Evolutionary conservation across 2,888 invertebrate genomes (phyloP).

Genomic region (Noctua janthina): DNA sequence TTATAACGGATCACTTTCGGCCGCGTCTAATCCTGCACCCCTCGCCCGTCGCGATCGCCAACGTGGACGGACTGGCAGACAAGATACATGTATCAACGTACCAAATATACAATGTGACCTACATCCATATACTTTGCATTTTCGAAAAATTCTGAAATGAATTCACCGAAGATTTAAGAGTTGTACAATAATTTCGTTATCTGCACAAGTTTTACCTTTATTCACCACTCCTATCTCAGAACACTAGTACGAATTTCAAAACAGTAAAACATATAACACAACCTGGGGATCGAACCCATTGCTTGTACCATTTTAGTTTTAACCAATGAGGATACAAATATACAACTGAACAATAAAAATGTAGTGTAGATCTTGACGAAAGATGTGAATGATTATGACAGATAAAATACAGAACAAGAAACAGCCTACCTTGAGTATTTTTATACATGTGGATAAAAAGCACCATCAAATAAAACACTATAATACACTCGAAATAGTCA

Average conservation of each 20-base stretch:
- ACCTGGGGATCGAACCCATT: neutral
- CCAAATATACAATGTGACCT: slow-evolving; percentile 26
- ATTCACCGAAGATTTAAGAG: neutral
- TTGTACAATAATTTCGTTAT: neutral
- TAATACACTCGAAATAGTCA: slow-evolving; percentile 10
- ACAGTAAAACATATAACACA: neutral
- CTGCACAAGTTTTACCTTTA: neutral
- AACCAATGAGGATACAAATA: neutral
- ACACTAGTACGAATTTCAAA: neutral
- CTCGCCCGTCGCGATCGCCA: slow-evolving; percentile 71
- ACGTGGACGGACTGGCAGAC: slow-evolving; percentile 55
- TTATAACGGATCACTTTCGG: slow-evolving; percentile 90
- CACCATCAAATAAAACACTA: slow-evolving; percentile 36
- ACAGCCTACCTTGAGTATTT: neutral
- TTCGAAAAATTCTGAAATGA: neutral
- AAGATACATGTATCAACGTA: slow-evolving; percentile 47
- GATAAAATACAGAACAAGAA: neutral
- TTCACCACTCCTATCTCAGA: neutral
- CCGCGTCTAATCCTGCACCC: slow-evolving; percentile 83
- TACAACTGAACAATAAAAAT: neutral
- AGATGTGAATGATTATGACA: neutral
- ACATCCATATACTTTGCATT: neutral
- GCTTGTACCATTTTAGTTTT: neutral
- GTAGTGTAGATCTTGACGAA: neutral
- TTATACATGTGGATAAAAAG: neutral